Evolutionary conservation across 2,797 vertebrate species (phyloP).

Genomic region (Enteromius radiatus): DNA sequence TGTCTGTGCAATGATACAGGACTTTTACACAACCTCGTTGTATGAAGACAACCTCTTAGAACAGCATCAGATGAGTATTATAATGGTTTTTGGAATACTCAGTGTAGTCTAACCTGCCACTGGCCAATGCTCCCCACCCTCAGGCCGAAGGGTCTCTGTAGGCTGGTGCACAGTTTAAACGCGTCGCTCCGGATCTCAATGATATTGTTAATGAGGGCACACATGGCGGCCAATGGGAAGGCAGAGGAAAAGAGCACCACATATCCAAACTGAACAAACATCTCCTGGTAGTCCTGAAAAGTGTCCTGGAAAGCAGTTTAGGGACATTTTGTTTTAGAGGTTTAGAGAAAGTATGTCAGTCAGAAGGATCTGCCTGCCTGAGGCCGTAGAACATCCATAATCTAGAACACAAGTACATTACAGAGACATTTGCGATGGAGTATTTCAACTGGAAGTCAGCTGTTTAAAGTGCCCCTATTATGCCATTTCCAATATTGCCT

Average conservation of each 20-base stretch:
- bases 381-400: background rate
- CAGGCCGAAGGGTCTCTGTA: constrained; percentile 92
- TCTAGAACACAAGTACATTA: background rate
- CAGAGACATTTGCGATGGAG: background rate
- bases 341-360: constrained; percentile 2
- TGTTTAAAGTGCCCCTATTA: too few species aligned
- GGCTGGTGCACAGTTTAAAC: constrained; percentile 95
- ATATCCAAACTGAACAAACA: constrained; percentile 98
- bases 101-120: constrained; percentile 86
- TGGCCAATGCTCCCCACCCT: constrained; percentile 93
- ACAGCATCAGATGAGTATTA: background rate
- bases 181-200: constrained; percentile 97
- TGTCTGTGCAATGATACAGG: constrained; percentile 76
- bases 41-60: constrained; percentile 16
- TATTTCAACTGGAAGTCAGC: background rate
- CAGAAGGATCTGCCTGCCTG: background rate
- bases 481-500: too few species aligned
- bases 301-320: constrained; percentile 83
- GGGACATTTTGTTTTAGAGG: background rate
- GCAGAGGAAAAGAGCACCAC: constrained; percentile 97
- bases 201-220: constrained; percentile 95
- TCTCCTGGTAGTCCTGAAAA: constrained; percentile 97
- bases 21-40: constrained; percentile 23
- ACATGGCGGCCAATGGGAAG: constrained; percentile 94
- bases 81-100: background rate